Conservation (phyloP, 2,797 vertebrate genomes). For the Acrocephalus scirpaceus region DNA sequence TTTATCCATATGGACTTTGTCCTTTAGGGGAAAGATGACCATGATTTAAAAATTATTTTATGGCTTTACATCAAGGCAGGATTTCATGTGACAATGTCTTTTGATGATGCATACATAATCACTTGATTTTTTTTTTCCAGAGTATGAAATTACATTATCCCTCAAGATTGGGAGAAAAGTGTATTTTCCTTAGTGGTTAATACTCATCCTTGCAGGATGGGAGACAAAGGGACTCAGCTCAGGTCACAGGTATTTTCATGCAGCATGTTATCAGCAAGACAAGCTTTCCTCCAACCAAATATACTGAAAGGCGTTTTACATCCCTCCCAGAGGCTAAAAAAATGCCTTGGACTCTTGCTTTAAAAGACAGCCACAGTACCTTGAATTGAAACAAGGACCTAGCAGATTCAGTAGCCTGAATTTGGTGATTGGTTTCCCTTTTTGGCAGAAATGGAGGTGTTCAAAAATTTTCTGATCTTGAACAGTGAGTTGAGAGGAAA, state of each 20-base stretch:
- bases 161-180: neutral
- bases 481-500: neutral
- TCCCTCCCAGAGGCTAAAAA: neutral
- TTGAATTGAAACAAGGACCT: neutral
- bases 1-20: neutral
- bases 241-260: neutral
- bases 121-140: neutral
- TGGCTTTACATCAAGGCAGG: neutral
- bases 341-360: neutral
- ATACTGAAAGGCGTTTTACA: neutral
- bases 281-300: neutral
- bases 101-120: neutral
- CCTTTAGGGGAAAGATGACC: neutral
- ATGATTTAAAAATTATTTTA: neutral
- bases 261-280: neutral
- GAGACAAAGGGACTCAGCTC: neutral
- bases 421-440: neutral
- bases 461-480: neutral
- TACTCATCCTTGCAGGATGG: rapidly evolving
- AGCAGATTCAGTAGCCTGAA: neutral
- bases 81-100: neutral
- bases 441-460: neutral
- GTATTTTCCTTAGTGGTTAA: neutral
- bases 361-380: neutral
- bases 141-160: neutral